These are phyloP conservation scores for Oenanthe oenanthe DNA, from an alignment of 2,113 vertebrate genomes.

Conservation along the genomic window DNA sequence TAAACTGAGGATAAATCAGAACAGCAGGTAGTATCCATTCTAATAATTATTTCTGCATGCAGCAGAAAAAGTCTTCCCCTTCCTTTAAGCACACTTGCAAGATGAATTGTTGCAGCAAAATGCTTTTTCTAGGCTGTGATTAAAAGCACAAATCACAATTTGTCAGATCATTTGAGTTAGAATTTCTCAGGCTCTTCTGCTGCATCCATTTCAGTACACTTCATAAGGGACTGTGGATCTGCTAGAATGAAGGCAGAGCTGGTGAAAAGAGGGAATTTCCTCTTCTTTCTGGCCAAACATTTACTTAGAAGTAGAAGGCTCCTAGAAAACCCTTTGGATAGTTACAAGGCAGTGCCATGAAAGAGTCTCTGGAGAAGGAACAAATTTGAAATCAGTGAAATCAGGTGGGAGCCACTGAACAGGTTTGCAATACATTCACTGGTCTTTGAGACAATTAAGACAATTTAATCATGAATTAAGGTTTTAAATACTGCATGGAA, in stretches of 20 bases:
- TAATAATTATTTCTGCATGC: conserved; percentile 12
- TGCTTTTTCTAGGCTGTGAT: conserved; percentile 40
- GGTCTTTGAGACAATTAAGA: background rate
- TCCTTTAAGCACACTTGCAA: background rate
- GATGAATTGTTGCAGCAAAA: conserved; percentile 20
- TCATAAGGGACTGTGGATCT: background rate
- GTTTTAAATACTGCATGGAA: background rate
- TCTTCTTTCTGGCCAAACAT: background rate
- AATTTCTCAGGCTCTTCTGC: background rate
- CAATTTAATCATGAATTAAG: background rate
- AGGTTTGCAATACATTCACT: background rate
- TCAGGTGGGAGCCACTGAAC: background rate
- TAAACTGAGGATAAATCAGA: background rate
- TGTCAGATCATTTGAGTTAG: background rate
- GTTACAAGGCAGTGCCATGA: background rate
- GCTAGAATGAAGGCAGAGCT: conserved; percentile 2
- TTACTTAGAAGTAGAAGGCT: background rate
- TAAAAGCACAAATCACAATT: conserved; percentile 60
- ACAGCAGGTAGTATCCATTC: background rate
- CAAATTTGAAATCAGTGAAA: background rate
- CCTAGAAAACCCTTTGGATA: background rate
- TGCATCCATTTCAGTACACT: background rate
- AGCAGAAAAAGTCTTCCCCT: conserved; percentile 16
- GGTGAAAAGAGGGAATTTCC: conserved; percentile 27
- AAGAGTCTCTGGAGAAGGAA: background rate